Conservation (phyloP, 2,888 invertebrate genomes). For the Tyria jacobaeae region DNA sequence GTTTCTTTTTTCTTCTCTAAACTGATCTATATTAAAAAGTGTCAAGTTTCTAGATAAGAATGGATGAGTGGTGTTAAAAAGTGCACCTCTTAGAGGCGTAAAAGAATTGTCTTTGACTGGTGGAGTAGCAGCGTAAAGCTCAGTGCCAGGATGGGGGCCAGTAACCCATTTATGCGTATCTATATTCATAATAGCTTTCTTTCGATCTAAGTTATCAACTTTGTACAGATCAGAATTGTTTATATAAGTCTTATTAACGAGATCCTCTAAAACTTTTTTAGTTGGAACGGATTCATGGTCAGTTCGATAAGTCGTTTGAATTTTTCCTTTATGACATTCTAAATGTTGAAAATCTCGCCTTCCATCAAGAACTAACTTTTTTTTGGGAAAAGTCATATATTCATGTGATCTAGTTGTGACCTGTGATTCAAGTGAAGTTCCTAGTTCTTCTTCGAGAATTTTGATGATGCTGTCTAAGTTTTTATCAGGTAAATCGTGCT, state of each 20-base stretch:
- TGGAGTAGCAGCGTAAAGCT: slow-evolving; percentile 33
- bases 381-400: slow-evolving; percentile 37
- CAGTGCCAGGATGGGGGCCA: slow-evolving; percentile 40
- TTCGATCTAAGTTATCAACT: slow-evolving; percentile 61
- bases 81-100: slow-evolving; percentile 32
- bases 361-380: slow-evolving; percentile 42
- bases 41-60: slow-evolving; percentile 57
- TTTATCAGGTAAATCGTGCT: slow-evolving; percentile 60
- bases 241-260: slow-evolving; percentile 58
- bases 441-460: slow-evolving; percentile 77
- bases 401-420: slow-evolving; percentile 38
- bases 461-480: slow-evolving; percentile 75
- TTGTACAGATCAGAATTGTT: slow-evolving; percentile 53
- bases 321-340: slow-evolving; percentile 45
- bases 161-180: slow-evolving; percentile 58
- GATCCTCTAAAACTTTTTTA: slow-evolving; percentile 63
- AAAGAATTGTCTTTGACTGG: slow-evolving; percentile 39
- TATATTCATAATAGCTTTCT: slow-evolving; percentile 62
- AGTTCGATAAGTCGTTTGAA: slow-evolving; percentile 32
- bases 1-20: slow-evolving; percentile 66
- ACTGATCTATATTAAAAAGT: slow-evolving; percentile 55
- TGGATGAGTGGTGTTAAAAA: slow-evolving; percentile 31
- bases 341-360: slow-evolving; percentile 43
- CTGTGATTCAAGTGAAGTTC: slow-evolving; percentile 55
- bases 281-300: slow-evolving; percentile 57